Percentiles rank a stretch among this genome's conserved stretches.
Conservation (phyloP, 2,888 invertebrate species). For the Malachius bipustulatus region DNA sequence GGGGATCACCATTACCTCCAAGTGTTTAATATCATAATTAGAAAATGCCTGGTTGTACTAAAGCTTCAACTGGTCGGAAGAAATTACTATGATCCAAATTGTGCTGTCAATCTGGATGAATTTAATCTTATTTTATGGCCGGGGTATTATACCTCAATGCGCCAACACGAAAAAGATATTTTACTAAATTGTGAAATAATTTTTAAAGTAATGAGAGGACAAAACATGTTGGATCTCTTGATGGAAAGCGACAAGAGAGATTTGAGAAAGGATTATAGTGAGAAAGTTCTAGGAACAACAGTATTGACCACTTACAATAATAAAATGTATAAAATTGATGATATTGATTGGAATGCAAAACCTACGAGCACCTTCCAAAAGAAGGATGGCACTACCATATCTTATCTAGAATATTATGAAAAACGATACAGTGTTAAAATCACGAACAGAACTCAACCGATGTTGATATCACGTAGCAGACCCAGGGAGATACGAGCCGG, state of each 20-base stretch:
- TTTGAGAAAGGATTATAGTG: slow-evolving; percentile 24
- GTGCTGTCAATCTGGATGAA: slow-evolving; percentile 49
- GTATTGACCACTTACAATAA: slow-evolving; percentile 72
- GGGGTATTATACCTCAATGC: slow-evolving; percentile 73
- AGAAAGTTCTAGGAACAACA: slow-evolving; percentile 46
- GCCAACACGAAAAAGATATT: slow-evolving; percentile 65
- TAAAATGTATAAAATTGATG: slow-evolving; percentile 60
- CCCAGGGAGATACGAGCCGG: slow-evolving; percentile 62
- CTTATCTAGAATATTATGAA: slow-evolving; percentile 59
- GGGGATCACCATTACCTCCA: slow-evolving; percentile 62
- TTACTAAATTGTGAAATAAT: slow-evolving; percentile 69
- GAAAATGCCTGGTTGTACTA: slow-evolving; percentile 52
- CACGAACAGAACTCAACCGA: slow-evolving; percentile 49
- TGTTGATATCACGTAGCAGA: slow-evolving; percentile 62
- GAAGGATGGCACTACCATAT: slow-evolving; percentile 41
- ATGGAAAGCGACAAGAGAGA: slow-evolving; percentile 38
- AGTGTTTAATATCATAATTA: slow-evolving; percentile 64
- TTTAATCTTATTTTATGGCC: slow-evolving; percentile 66
- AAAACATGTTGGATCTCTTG: slow-evolving; percentile 57
- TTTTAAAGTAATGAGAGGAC: slow-evolving; percentile 72
- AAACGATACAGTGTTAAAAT: slow-evolving; percentile 60
- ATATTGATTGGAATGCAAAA: slow-evolving; percentile 50
- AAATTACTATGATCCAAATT: slow-evolving; percentile 67
- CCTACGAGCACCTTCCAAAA: slow-evolving; percentile 51
- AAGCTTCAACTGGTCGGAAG: slow-evolving; percentile 57